Evolutionary conservation across 1,140 invertebrate genomes (phyloP).

Genomic region (Physella acuta): DNA sequence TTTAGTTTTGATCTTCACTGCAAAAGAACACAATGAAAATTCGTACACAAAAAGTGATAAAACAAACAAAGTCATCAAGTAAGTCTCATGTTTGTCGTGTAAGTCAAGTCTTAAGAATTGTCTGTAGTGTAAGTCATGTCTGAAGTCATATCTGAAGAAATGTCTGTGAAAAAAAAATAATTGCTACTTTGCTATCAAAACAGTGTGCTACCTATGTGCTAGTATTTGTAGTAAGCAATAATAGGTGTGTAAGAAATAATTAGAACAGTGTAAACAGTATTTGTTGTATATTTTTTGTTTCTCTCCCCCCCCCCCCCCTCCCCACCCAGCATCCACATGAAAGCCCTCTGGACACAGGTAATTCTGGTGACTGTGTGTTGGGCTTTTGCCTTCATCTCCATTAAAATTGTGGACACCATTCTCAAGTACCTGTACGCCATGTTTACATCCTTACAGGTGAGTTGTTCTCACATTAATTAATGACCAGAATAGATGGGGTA

Average conservation of each 20-base stretch:
- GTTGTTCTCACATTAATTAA: no score
- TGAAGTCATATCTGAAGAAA: neutral
- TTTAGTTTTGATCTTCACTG: conserved; percentile 60
- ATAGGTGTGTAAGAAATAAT: no score
- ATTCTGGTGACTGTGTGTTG: conserved; percentile 55
- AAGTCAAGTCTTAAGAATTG: neutral
- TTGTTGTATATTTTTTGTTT: neutral
- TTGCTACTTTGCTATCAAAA: no score
- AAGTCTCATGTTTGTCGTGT: conserved; percentile 34
- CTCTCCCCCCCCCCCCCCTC: neutral
- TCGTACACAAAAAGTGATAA: conserved; percentile 61
- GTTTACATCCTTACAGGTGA: conserved; percentile 56
- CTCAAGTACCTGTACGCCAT: conserved; percentile 58
- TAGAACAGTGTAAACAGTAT: no score
- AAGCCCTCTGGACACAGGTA: conserved; percentile 58
- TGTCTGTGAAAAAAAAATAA: no score
- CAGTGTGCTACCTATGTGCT: no score
- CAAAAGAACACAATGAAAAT: conserved; percentile 62
- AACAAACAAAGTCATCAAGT: conserved; percentile 60
- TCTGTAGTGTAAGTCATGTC: neutral
- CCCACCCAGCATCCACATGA: conserved; percentile 53
- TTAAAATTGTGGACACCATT: conserved; percentile 51
- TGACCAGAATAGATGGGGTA: no score
- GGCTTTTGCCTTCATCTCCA: conserved; percentile 55
- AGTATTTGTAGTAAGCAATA: no score